Conservation (phyloP, 1,140 invertebrate genomes). For the Doryteuthis pealeii region DNA sequence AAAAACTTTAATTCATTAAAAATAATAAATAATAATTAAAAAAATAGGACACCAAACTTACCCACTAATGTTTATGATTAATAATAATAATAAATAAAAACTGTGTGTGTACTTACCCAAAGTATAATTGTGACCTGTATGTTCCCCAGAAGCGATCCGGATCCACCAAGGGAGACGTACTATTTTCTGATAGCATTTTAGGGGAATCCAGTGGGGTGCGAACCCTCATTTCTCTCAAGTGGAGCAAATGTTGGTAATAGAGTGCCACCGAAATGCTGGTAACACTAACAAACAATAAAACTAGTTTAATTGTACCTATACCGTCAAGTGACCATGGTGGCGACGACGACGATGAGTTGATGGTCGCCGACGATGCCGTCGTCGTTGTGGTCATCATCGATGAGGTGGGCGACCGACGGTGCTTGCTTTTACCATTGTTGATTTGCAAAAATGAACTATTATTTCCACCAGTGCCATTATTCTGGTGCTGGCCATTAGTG, state of each 20-base stretch:
- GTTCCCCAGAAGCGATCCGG: constrained; percentile 35
- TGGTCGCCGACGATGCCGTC: background rate
- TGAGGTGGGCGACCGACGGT: background rate
- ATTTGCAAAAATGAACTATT: background rate
- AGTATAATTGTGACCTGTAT: constrained; percentile 6
- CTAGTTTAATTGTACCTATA: background rate
- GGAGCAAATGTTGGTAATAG: background rate
- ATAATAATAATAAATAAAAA: constrained; percentile 1
- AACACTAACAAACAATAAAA: background rate
- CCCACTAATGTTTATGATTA: no score
- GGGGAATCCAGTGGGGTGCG: constrained; percentile 68
- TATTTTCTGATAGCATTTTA: constrained; percentile 69
- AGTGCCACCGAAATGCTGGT: background rate
- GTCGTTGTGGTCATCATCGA: no score
- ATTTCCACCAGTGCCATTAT: background rate
- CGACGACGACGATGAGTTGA: background rate
- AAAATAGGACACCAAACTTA: no score
- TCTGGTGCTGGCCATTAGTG: background rate
- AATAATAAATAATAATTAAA: no score
- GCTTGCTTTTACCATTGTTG: background rate
- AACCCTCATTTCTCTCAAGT: background rate
- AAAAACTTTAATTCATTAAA: no score
- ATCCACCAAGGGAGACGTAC: constrained; percentile 69
- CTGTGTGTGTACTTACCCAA: background rate
- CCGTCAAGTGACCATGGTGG: background rate